Evolutionary conservation across 2,113 vertebrate genomes (phyloP).

Genomic region (Solenodon paradoxus): DNA sequence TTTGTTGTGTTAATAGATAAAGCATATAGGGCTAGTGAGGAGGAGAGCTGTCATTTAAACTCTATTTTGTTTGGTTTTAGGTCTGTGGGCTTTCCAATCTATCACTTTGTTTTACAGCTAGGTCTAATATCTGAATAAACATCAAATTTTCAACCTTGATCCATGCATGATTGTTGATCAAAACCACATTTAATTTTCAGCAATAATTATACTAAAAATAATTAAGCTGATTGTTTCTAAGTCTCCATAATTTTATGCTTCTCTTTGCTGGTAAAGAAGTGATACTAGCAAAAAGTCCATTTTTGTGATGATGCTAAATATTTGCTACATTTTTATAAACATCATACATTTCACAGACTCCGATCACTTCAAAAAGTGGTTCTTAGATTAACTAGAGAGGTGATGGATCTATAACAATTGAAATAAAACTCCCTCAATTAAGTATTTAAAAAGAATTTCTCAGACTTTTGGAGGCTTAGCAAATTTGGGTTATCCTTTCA

Average conservation of each 20-base stretch:
- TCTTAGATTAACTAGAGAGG: neutral
- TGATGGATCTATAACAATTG: too few species aligned
- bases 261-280: neutral
- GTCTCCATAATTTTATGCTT: neutral
- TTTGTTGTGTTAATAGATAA: neutral
- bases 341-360: neutral
- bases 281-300: neutral
- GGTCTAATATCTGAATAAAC: constrained; percentile 38
- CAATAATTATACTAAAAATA: constrained; percentile 9
- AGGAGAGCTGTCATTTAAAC: neutral
- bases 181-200: constrained; percentile 17
- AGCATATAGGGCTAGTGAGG: neutral
- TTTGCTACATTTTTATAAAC: constrained; percentile 33
- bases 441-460: constrained; percentile 9
- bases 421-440: too few species aligned
- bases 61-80: neutral
- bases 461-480: neutral
- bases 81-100: neutral
- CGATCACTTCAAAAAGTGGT: constrained; percentile 21
- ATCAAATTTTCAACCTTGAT: neutral
- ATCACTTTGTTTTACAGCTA: constrained; percentile 10
- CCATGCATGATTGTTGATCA: neutral
- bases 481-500: constrained; percentile 14
- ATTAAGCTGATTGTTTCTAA: neutral
- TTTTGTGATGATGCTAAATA: constrained; percentile 5